phyloP scores from a whole-genome alignment of 2,888 invertebrate genomes.

The Clostera curtula region DNA sequence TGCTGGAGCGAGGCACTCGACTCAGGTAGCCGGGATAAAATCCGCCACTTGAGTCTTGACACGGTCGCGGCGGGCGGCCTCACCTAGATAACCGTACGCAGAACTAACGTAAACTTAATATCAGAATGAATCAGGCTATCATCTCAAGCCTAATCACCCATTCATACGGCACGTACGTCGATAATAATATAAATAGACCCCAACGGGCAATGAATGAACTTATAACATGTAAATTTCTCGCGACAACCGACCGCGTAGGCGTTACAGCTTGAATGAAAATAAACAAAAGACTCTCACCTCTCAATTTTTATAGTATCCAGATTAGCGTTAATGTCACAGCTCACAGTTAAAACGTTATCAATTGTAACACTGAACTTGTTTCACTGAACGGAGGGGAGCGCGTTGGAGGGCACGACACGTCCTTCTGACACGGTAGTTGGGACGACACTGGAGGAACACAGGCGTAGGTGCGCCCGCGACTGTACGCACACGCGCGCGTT shows the following conservation, averaged over 20 bases:
- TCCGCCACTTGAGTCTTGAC: conserved; percentile 67
- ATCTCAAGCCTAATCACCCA: conserved; percentile 50
- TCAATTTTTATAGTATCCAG: conserved; percentile 70
- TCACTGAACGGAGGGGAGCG: conserved; percentile 45
- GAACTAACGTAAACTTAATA: no score
- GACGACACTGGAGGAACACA: conserved; percentile 42
- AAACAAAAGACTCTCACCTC: conserved; percentile 63
- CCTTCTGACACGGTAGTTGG: conserved; percentile 48
- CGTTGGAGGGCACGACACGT: conserved; percentile 28
- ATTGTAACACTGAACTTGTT: conserved; percentile 52
- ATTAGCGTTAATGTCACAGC: conserved; percentile 59
- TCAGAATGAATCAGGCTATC: no score
- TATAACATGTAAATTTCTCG: conserved; percentile 72
- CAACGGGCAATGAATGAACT: conserved; percentile 65
- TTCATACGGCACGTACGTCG: conserved; percentile 59
- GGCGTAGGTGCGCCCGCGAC: conserved; percentile 52
- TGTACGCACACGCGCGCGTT: conserved; percentile 45
- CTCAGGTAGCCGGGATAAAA: conserved; percentile 71
- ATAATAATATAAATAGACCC: conserved; percentile 65
- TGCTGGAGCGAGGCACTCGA: conserved; percentile 30
- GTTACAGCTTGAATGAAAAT: conserved; percentile 65
- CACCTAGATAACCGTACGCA: conserved; percentile 57
- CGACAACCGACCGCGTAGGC: conserved; percentile 67
- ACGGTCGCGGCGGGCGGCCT: conserved; percentile 52
- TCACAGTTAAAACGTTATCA: conserved; percentile 41